A percentile compares a stretch with the other conserved stretches of the same genome.
phyloP scores from a whole-genome alignment of 2,888 invertebrate species.

The Drosophila pullipes region DNA sequence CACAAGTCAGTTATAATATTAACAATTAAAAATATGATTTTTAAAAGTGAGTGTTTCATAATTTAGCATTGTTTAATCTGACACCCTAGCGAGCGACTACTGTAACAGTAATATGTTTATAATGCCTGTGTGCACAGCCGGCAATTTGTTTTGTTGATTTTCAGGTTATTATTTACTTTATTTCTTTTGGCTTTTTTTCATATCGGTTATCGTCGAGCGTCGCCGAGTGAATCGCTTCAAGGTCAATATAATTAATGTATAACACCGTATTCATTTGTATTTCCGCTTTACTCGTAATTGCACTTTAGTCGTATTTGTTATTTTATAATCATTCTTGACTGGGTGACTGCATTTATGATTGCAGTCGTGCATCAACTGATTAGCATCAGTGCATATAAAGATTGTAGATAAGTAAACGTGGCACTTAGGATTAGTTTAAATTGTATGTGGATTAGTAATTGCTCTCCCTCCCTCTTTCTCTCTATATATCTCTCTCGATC shows the following conservation, averaged over 20 bases:
- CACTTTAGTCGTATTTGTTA: constrained; percentile 32
- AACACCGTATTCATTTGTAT: constrained; percentile 45
- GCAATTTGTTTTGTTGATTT: constrained; percentile 41
- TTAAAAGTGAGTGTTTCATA: background rate
- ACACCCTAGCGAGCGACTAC: background rate
- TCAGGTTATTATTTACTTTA: constrained; percentile 39
- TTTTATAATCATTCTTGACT: constrained; percentile 47
- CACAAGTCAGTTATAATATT: background rate
- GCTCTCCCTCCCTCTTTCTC: constrained; percentile 5
- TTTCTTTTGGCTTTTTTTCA: constrained; percentile 12
- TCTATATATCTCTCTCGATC: background rate
- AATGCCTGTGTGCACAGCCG: constrained; percentile 36
- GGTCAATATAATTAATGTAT: constrained; percentile 63
- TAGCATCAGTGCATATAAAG: constrained; percentile 9
- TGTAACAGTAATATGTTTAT: constrained; percentile 8
- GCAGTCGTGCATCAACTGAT: constrained; percentile 22
- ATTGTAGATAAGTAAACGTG: constrained; percentile 67
- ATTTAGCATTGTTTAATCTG: background rate
- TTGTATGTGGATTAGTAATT: constrained; percentile 15
- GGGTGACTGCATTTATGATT: constrained; percentile 37
- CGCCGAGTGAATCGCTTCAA: constrained; percentile 44
- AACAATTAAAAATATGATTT: background rate
- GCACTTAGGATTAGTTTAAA: constrained; percentile 67
- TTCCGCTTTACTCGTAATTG: constrained; percentile 56
- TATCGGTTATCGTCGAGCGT: constrained; percentile 26